Base-by-base conservation (phyloP, 2,797 vertebrate species). In the Eremophila alpestris region DNA sequence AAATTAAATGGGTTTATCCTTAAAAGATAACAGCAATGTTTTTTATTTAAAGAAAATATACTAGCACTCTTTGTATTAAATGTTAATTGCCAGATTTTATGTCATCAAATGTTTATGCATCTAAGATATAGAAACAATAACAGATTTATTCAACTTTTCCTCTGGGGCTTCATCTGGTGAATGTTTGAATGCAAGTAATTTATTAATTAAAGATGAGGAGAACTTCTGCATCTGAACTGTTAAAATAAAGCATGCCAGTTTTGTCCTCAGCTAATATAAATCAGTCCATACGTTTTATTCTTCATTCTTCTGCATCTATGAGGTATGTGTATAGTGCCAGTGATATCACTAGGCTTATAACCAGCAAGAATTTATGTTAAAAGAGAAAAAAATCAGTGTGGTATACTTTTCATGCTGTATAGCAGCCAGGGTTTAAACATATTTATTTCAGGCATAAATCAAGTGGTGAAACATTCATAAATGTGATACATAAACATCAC, bases 361-460 rank as follows among this genome's bases (percentile, higher is more conserved):
- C 8, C 18, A 69, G 38, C 29, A 52, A 41, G 55, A 62, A 71
- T 41, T 77, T 77, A 59, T 13, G 17, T 52, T 60, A 70, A 54
- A 32, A 77, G 24, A 62, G 34, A 62, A 46, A 51, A 89, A 86
- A 87, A 83, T 58, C 51, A 43, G 9, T 62, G 69, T 74, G 45
- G n/a, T 27, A 41, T 38, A 38, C 2, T 65, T 75, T 58, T 21
- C 51, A 62, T 24, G 13, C 49, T 68, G 10, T 54, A 4, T 58
- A 78, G 77, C 36, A 71, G 59, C 40, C 17, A 56, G 34, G 12
- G 7, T 70, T 74, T 59, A 81, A 79, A 52, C 30, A 26, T 70
- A 82, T 62, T 94, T 81, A 41, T 92, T 94, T 75, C 49, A 87
- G 73, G 26, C 45, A 59, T 34, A 84, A 94, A 91, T 63, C 55